These are phyloP conservation scores for Hassar affinis DNA, from an alignment of 2,113 vertebrate species.

Conservation along the genomic window DNA sequence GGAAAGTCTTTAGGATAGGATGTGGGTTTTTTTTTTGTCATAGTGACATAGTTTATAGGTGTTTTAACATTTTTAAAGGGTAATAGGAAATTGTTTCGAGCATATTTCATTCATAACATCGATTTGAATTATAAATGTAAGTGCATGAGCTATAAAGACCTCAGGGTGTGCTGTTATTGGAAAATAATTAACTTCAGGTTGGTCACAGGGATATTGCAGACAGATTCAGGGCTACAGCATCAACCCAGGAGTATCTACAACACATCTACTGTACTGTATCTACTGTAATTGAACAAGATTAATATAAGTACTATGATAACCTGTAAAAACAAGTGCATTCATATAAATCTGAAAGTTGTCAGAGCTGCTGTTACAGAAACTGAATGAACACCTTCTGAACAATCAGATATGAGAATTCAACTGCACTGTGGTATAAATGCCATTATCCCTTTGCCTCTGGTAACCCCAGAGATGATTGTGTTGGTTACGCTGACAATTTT, in stretches of 20 bases:
- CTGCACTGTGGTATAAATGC: background rate
- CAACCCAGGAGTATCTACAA: too few species aligned
- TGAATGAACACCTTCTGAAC: background rate
- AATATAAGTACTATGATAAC: background rate
- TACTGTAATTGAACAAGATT: background rate
- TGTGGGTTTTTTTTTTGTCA: too few species aligned
- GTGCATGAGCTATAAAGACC: too few species aligned
- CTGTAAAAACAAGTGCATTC: background rate
- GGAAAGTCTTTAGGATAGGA: too few species aligned
- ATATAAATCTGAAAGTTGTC: background rate
- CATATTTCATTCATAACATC: too few species aligned
- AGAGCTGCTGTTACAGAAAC: background rate
- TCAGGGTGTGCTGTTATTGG: too few species aligned
- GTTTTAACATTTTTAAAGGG: too few species aligned
- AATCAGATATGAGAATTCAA: background rate
- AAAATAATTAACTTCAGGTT: background rate
- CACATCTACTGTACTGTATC: background rate
- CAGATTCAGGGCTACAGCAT: background rate
- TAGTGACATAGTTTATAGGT: too few species aligned
- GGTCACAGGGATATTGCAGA: too few species aligned
- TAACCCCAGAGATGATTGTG: background rate
- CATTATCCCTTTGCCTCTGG: background rate
- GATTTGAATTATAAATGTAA: too few species aligned
- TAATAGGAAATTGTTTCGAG: too few species aligned
- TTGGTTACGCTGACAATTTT: background rate